Evolutionary conservation across 2,888 invertebrate genomes (phyloP), one percentile per base, ranked within the genome.

Genomic region (Pristionchus fissidentatus): DNA sequence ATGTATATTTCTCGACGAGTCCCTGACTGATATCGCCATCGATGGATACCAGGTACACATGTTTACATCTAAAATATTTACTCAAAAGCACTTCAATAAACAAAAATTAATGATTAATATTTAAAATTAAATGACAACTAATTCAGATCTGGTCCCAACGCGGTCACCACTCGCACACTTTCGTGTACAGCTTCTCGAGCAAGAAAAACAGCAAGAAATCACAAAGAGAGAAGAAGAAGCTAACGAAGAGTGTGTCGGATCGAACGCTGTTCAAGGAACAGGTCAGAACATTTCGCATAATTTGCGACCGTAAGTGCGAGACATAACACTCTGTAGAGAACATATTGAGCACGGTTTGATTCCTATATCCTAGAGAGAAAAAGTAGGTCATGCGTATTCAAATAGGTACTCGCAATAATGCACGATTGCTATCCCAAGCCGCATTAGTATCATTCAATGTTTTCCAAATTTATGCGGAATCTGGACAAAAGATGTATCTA

Each of bases 211-310:
- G 38, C 26, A 43, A 46, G n/a, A 70, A 70, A 32, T 38, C 66
- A 1, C 32, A 32, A 7, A 70, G 26, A 49, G 41, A 70, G 29
- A 83, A 83, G 55, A 70, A 35, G 26, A 83, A 73, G 22, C 38
- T 83, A 26, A 73, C 41, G 0, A 83, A 83, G 83, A 70, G 70
- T n/a, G 83, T 83, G 15, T 83, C 83, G n/a, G 83, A 83, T 73
- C 32, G 73, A 13, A 32, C 73, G n/a, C 73, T 83, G 5, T 83
- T 83, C 73, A 19, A 29, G 8, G 32, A 83, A 19, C 83, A 83
- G 73, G 83, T 66, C 8, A 26, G 32, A 57, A 3, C 10, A n/a
- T 3, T 29, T 57, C 13, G 32, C n/a, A n/a, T n/a, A n/a, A n/a
- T n/a, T n/a, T n/a, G n/a, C n/a, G n/a, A n/a, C n/a, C n/a, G n/a